Evolutionary conservation across 2,888 invertebrate species (phyloP).

Genomic region (Lumbricus terrestris): DNA sequence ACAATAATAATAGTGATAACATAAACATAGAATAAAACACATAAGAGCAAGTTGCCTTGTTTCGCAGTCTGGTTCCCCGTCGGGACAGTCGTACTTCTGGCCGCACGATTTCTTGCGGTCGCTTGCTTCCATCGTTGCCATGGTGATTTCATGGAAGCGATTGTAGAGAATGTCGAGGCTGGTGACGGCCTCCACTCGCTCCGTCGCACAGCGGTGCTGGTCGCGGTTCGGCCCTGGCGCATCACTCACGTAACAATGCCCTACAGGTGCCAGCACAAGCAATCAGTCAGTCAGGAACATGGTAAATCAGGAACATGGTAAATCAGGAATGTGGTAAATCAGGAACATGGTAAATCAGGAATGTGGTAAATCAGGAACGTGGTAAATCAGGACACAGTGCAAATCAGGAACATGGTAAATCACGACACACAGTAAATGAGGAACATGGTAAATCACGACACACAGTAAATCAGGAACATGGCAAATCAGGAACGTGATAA

Average conservation of each 20-base stretch:
- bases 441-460: too few relatives aligned
- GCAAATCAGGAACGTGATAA: background rate
- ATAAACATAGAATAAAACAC: background rate
- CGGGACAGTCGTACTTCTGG: conserved; percentile 54
- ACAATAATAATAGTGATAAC: too few relatives aligned
- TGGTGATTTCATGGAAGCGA: conserved; percentile 59
- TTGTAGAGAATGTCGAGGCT: conserved; percentile 60
- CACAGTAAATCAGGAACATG: background rate
- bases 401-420: too few relatives aligned
- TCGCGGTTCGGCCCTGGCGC: conserved; percentile 50
- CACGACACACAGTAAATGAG: too few relatives aligned
- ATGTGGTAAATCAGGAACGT: background rate
- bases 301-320: background rate
- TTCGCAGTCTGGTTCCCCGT: conserved; percentile 54
- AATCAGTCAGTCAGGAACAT: background rate
- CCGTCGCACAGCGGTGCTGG: conserved; percentile 57
- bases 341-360: background rate
- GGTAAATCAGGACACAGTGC: background rate
- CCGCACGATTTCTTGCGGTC: conserved; percentile 57
- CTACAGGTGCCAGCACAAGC: conserved; percentile 33
- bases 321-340: background rate
- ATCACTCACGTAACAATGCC: conserved; percentile 56
- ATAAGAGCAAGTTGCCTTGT: conserved; percentile 50
- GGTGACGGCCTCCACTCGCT: conserved; percentile 60
- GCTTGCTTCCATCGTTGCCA: conserved; percentile 58